Evolutionary conservation across 2,888 invertebrate genomes (phyloP).

Genomic region (Nephrocerus scutellatus): DNA sequence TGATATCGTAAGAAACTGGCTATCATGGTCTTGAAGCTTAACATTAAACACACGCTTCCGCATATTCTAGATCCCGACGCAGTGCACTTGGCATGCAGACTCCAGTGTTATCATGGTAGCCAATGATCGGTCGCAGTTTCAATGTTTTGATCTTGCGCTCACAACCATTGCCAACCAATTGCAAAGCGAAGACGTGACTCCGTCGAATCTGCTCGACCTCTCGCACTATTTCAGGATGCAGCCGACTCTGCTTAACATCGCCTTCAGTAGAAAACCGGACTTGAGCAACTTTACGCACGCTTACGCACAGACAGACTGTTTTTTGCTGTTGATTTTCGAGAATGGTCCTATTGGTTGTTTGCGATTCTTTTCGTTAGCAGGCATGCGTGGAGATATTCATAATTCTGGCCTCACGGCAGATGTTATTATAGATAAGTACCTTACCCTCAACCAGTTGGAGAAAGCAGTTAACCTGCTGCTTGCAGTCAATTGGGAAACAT

Average conservation of each 20-base stretch:
- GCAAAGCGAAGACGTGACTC: conserved; percentile 58
- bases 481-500: conserved; percentile 70
- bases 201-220: conserved; percentile 58
- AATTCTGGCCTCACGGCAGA: conserved; percentile 53
- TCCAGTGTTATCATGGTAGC: conserved; percentile 62
- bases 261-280: conserved; percentile 55
- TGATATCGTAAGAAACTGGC: conserved; percentile 72
- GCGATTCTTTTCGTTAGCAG: conserved; percentile 51
- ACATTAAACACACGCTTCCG: too few species aligned
- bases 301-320: conserved; percentile 50
- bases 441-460: conserved; percentile 58
- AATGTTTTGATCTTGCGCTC: conserved; percentile 68
- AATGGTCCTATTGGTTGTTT: conserved; percentile 56
- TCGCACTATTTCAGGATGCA: conserved; percentile 51
- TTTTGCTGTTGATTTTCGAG: conserved; percentile 56
- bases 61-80: conserved; percentile 55
- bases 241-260: conserved; percentile 52
- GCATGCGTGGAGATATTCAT: conserved; percentile 46
- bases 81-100: conserved; percentile 65
- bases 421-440: conserved; percentile 57
- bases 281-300: conserved; percentile 36
- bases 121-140: conserved; percentile 65
- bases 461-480: conserved; percentile 61
- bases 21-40: too few species aligned
- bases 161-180: conserved; percentile 61